These are phyloP conservation scores for Hydropotes inermis DNA, from an alignment of 2,113 vertebrate genomes.

Conservation along the genomic window DNA sequence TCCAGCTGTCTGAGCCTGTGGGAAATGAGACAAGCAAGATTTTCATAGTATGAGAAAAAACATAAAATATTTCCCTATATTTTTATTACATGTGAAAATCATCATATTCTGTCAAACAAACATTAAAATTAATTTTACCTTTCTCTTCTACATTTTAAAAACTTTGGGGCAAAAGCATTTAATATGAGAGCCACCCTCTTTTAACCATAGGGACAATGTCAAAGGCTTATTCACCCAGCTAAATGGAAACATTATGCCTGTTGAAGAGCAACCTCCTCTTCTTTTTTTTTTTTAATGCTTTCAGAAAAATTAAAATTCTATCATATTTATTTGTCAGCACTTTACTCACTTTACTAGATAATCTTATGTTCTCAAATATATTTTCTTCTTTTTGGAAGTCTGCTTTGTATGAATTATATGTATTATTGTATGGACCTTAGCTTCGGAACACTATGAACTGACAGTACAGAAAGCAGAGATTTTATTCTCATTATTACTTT, in stretches of 20 bases:
- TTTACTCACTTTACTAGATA: background rate
- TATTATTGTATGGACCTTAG: background rate
- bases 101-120: background rate
- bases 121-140: background rate
- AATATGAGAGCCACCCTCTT: background rate
- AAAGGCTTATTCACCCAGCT: rapidly evolving
- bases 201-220: background rate
- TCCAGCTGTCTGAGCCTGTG: background rate
- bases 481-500: background rate
- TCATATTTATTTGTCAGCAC: background rate
- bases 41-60: background rate
- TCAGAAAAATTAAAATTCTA: background rate
- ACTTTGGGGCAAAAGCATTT: background rate
- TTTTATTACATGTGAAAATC: background rate
- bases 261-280: too few relatives aligned
- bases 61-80: background rate
- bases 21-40: background rate
- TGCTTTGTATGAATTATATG: background rate
- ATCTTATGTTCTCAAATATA: background rate
- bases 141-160: background rate
- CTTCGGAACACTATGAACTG: background rate
- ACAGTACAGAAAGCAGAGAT: background rate
- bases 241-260: background rate
- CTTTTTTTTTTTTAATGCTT: background rate
- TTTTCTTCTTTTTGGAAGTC: background rate